Evolutionary conservation across 2,888 invertebrate genomes (phyloP).

Genomic region (Dynastes hyllus): DNA sequence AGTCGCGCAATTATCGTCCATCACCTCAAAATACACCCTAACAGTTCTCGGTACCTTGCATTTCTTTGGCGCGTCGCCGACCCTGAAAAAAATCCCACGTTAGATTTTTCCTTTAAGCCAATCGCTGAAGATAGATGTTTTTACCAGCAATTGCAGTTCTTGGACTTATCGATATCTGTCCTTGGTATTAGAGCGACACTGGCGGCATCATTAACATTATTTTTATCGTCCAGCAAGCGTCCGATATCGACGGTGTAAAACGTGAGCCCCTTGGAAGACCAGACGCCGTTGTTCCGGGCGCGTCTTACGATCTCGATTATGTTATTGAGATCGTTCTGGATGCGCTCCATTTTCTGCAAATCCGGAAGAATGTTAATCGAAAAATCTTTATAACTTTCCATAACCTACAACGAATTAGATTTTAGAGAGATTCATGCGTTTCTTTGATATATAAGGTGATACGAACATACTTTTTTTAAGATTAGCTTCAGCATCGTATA

Average conservation of each 20-base stretch:
- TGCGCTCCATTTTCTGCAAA: slow-evolving; percentile 65
- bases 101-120: neutral
- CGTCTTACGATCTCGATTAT: slow-evolving; percentile 71
- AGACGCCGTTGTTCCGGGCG: slow-evolving; percentile 68
- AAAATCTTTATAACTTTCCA: slow-evolving; percentile 67
- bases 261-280: slow-evolving; percentile 68
- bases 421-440: slow-evolving; percentile 19
- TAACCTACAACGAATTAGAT: slow-evolving; percentile 62
- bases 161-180: neutral
- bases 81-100: slow-evolving; percentile 28
- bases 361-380: slow-evolving; percentile 64
- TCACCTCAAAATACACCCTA: slow-evolving; percentile 47
- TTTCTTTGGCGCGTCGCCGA: neutral
- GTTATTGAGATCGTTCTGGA: slow-evolving; percentile 68
- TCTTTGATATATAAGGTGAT: slow-evolving; percentile 1
- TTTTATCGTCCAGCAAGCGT: slow-evolving; percentile 59
- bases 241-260: slow-evolving; percentile 70
- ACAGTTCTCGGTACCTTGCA: slow-evolving; percentile 50
- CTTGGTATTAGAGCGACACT: neutral
- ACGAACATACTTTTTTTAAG: slow-evolving; percentile 33
- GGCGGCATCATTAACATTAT: no score
- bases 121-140: neutral
- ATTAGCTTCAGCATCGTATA: no score
- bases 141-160: slow-evolving; percentile 28
- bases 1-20: slow-evolving; percentile 34